Conservation (phyloP, 2,113 vertebrate genomes). For the Protomyctophum bolini region DNA sequence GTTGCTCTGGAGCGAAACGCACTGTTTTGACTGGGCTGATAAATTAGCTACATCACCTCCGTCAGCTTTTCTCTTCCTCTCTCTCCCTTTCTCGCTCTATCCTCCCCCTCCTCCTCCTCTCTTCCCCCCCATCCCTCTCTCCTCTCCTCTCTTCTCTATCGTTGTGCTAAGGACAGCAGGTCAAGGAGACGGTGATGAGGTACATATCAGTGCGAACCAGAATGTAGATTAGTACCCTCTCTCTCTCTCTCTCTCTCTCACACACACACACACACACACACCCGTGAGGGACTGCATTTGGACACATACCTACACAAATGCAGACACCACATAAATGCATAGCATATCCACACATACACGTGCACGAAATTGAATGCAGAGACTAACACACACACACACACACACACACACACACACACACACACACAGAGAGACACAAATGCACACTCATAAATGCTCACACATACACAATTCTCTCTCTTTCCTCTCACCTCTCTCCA, state of each 20-base stretch:
- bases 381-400: too few species aligned
- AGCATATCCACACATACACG: not conserved
- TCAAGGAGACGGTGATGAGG: constrained; percentile 76
- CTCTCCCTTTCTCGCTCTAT: constrained; percentile 27
- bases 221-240: constrained; percentile 73
- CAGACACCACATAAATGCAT: too few species aligned
- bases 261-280: too few species aligned
- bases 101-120: constrained; percentile 17
- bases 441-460: not conserved
- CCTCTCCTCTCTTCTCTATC: not conserved
- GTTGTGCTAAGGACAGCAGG: constrained; percentile 63
- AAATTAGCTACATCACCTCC: constrained; percentile 64
- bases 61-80: constrained; percentile 57
- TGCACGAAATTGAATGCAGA: too few species aligned
- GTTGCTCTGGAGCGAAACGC: constrained; percentile 60
- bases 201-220: constrained; percentile 72
- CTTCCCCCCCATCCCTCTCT: not conserved
- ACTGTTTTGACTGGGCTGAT: constrained; percentile 62
- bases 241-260: too few species aligned
- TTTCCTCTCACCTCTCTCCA: constrained; percentile 47
- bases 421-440: not conserved
- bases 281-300: too few species aligned
- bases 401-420: too few species aligned
- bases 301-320: too few species aligned
- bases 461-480: too few species aligned